phyloP scores from a whole-genome alignment of 2,888 invertebrate species.

The Platerodrilus igneus region DNA sequence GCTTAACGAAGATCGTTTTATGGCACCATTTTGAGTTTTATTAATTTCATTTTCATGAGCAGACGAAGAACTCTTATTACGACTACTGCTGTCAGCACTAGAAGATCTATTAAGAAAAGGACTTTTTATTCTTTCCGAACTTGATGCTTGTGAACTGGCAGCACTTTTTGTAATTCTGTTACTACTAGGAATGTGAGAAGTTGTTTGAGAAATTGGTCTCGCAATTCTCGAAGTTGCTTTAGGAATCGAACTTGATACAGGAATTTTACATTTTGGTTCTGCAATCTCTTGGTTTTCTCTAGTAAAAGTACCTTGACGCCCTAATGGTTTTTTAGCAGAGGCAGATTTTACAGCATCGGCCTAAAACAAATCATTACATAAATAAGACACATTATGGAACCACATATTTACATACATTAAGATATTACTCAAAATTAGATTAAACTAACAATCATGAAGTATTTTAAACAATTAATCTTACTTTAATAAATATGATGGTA shows the following conservation, averaged over 20 bases:
- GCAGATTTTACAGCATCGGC: constrained; percentile 11
- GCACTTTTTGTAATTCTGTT: constrained; percentile 32
- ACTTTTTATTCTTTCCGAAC: constrained; percentile 34
- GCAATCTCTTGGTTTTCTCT: constrained; percentile 65
- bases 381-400: too few relatives aligned
- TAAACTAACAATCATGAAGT: too few relatives aligned
- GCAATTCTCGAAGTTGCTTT: constrained; percentile 34
- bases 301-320: constrained; percentile 87
- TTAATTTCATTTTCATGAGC: constrained; percentile 51
- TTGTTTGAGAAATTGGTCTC: constrained; percentile 41
- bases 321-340: constrained; percentile 47
- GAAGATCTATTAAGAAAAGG: constrained; percentile 39
- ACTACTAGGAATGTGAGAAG: constrained; percentile 37
- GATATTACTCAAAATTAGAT: too few relatives aligned
- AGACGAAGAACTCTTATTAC: constrained; percentile 53
- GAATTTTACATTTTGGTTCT: constrained; percentile 26
- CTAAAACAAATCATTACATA: constrained; percentile 5
- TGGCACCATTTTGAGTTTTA: constrained; percentile 21
- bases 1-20: constrained; percentile 29
- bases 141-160: constrained; percentile 34
- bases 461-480: too few relatives aligned
- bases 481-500: too few relatives aligned
- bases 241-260: constrained; percentile 38
- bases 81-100: constrained; percentile 41
- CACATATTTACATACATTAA: too few relatives aligned